Conservation (phyloP, 2,113 vertebrate species). For the Microtus pennsylvanicus region DNA sequence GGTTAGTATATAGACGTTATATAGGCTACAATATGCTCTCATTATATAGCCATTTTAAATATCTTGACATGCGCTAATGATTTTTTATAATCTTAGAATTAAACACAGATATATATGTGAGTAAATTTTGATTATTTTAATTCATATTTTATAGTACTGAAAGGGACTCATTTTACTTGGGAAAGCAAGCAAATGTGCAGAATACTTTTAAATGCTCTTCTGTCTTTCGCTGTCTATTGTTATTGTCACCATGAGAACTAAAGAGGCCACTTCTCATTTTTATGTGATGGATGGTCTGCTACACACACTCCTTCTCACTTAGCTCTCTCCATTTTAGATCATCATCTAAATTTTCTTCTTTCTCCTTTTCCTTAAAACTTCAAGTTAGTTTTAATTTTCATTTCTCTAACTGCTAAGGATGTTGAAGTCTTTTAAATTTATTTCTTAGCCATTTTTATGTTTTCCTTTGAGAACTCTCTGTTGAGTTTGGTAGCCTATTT, state of each 20-base stretch:
- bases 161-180: neutral
- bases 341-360: neutral
- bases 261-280: neutral
- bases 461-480: neutral
- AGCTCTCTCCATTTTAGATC: neutral
- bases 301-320: accelerated
- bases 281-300: neutral
- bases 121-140: neutral
- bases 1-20: neutral
- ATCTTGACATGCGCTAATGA: neutral
- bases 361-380: neutral
- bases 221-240: neutral
- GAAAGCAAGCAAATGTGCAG: neutral
- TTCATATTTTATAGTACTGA: neutral
- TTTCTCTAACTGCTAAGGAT: neutral
- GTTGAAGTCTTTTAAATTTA: neutral
- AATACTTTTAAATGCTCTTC: neutral
- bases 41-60: neutral
- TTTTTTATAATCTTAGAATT: neutral
- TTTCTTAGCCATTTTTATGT: neutral
- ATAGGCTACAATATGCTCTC: neutral
- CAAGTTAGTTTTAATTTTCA: neutral
- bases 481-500: neutral
- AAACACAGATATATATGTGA: neutral
- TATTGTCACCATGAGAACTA: neutral